Evolutionary conservation across 2,113 vertebrate genomes (phyloP).

Genomic region (Vidua chalybeata): DNA sequence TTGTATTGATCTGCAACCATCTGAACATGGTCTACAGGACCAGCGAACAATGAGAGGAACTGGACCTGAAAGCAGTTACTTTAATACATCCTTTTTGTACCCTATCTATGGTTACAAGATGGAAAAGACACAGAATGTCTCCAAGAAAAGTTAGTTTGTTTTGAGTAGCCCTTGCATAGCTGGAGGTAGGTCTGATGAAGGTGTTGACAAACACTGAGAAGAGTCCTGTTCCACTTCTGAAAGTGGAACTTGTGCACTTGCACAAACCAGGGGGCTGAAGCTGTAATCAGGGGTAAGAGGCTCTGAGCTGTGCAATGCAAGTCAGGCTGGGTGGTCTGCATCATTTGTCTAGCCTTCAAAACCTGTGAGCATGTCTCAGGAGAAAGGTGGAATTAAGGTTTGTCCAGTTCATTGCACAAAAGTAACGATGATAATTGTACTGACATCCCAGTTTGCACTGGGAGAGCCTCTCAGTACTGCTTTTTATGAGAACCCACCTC

Average conservation of each 20-base stretch:
- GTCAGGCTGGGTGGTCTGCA: background rate
- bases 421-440: background rate
- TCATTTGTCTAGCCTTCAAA: background rate
- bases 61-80: background rate
- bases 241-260: background rate
- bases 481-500: background rate
- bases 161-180: background rate
- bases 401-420: background rate
- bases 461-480: fast-evolving
- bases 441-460: background rate
- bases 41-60: background rate
- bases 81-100: background rate
- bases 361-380: background rate
- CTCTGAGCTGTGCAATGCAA: background rate
- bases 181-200: background rate
- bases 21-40: background rate
- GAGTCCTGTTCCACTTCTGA: background rate
- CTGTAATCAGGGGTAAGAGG: background rate
- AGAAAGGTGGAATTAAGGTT: background rate
- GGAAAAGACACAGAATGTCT: background rate
- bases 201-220: background rate
- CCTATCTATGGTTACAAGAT: background rate
- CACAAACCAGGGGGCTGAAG: background rate
- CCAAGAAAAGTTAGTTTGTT: background rate
- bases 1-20: background rate